phyloP scores from a whole-genome alignment of 1,140 invertebrate species.

The Drosophila mojavensis region DNA sequence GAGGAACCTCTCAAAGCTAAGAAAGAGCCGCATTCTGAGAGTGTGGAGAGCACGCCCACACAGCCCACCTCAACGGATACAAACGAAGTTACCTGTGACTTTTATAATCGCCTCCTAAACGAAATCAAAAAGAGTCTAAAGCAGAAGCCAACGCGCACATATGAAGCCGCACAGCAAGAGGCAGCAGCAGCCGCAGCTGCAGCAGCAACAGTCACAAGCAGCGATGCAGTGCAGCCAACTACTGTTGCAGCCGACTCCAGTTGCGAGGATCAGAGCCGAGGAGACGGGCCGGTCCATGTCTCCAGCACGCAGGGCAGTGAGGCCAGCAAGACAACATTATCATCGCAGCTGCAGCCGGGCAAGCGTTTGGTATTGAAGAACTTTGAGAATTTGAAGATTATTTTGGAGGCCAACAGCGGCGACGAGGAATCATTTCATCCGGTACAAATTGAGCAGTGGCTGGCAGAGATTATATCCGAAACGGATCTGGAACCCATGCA shows the following conservation, averaged over 20 bases:
- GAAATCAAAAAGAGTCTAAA: slow-evolving; percentile 81
- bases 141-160: slow-evolving; percentile 51
- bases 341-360: slow-evolving; percentile 59
- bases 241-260: slow-evolving; percentile 55
- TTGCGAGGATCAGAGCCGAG: slow-evolving; percentile 24
- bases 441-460: slow-evolving; percentile 86
- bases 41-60: slow-evolving; percentile 30
- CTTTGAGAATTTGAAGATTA: slow-evolving; percentile 78
- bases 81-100: slow-evolving; percentile 74
- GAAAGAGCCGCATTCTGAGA: slow-evolving; percentile 30
- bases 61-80: slow-evolving; percentile 42
- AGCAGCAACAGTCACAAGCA: slow-evolving; percentile 18
- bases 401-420: slow-evolving; percentile 70
- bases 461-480: slow-evolving; percentile 85
- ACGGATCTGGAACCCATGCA: slow-evolving; percentile 86
- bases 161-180: slow-evolving; percentile 17
- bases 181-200: slow-evolving; percentile 2
- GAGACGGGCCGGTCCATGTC: slow-evolving; percentile 31
- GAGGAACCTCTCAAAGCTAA: slow-evolving; percentile 18
- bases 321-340: slow-evolving; percentile 20
- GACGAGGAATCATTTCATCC: slow-evolving; percentile 81
- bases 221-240: slow-evolving; percentile 22
- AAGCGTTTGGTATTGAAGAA: slow-evolving; percentile 76
- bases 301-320: slow-evolving; percentile 38
- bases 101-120: slow-evolving; percentile 79